phyloP scores from a whole-genome alignment of 2,888 invertebrate genomes.

The Spilosoma lubricipeda region DNA sequence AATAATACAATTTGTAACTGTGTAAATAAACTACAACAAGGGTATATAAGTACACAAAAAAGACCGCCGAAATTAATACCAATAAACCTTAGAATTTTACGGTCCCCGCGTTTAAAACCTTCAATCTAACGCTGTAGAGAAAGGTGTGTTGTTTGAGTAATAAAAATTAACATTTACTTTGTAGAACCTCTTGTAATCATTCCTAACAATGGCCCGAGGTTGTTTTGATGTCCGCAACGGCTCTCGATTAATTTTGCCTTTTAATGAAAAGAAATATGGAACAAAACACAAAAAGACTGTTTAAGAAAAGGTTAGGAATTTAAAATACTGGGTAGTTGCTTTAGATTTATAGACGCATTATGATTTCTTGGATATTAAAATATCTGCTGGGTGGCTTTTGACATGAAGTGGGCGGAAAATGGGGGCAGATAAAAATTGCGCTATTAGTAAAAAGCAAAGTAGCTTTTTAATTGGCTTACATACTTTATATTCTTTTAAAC shows the following conservation, averaged over 20 bases:
- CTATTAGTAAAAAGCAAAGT: conserved; percentile 48
- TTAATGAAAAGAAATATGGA: conserved; percentile 74
- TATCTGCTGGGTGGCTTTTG: conserved; percentile 55
- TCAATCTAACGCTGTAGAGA: conserved; percentile 62
- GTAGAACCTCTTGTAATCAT: conserved; percentile 80
- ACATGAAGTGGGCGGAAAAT: conserved; percentile 54
- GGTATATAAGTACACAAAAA: conserved; percentile 7
- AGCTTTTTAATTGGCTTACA: conserved; percentile 39
- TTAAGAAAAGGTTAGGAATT: conserved; percentile 65
- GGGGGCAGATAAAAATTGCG: conserved; percentile 41
- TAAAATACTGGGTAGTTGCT: conserved; percentile 67
- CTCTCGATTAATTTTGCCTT: conserved; percentile 81
- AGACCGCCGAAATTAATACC: conserved; percentile 41
- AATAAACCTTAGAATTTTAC: conserved; percentile 52
- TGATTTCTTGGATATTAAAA: conserved; percentile 56
- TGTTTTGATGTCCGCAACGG: conserved; percentile 81
- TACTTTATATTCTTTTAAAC: conserved; percentile 10
- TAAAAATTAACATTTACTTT: conserved; percentile 83
- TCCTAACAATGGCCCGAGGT: conserved; percentile 78
- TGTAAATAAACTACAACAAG: not conserved
- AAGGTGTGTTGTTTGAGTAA: conserved; percentile 74
- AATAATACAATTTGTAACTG: not conserved
- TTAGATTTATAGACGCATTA: conserved; percentile 60
- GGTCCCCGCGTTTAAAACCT: conserved; percentile 49
- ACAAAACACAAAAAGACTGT: conserved; percentile 60